These are phyloP conservation scores for Synanthedon formicaeformis DNA, from an alignment of 2,888 invertebrate genomes.

Conservation along the genomic window DNA sequence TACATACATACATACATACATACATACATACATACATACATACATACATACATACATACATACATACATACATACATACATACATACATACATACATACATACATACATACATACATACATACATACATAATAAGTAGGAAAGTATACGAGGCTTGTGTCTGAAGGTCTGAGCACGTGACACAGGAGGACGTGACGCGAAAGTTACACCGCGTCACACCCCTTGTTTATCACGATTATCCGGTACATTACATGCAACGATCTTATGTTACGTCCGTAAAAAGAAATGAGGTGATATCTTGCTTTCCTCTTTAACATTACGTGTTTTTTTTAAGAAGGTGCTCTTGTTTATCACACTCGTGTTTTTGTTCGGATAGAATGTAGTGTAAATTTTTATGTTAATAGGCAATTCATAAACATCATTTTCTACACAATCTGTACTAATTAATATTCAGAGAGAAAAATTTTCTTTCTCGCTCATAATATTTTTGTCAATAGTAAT, in stretches of 20 bases:
- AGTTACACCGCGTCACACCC: slow-evolving; percentile 6
- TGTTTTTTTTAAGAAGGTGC: slow-evolving; percentile 1
- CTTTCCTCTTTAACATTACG: slow-evolving; percentile 8
- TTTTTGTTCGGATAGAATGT: not conserved
- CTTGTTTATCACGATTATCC: slow-evolving; percentile 28
- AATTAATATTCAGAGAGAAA: too few species aligned
- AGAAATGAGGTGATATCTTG: slow-evolving; percentile 12
- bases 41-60: too few species aligned
- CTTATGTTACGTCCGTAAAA: slow-evolving; percentile 15
- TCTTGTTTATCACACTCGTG: not conserved
- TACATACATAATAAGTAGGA: too few species aligned
- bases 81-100: too few species aligned
- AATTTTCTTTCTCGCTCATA: too few species aligned
- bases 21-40: too few species aligned
- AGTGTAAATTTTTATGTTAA: not conserved
- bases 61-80: too few species aligned
- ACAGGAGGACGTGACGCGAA: not conserved
- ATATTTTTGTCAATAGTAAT: too few species aligned
- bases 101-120: too few species aligned
- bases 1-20: too few species aligned
- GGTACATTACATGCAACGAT: slow-evolving; percentile 17
- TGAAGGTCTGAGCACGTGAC: not conserved
- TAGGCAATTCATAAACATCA: too few species aligned
- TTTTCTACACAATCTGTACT: too few species aligned
- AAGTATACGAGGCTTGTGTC: not conserved